Conservation (phyloP, 2,888 invertebrate species). For the Melieria crassipennis region DNA sequence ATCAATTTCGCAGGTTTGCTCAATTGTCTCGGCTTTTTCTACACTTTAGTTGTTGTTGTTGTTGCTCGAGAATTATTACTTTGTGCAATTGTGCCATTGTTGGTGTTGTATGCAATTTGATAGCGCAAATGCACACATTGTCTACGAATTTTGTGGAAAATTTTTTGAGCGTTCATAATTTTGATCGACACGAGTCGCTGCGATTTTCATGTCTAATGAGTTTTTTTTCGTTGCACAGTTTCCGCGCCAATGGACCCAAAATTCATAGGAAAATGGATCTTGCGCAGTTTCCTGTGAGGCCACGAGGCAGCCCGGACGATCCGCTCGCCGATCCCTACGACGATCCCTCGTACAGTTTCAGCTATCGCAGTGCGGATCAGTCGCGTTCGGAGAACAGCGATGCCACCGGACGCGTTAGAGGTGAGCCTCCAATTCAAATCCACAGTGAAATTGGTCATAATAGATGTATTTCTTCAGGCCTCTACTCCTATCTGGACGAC, state of each 20-base stretch:
- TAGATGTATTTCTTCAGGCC: conserved; percentile 63
- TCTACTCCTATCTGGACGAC: conserved; percentile 79
- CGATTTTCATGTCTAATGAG: not conserved
- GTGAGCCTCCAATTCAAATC: conserved; percentile 54
- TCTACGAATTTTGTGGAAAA: too few relatives aligned
- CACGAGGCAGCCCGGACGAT: conserved; percentile 76
- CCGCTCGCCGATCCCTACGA: conserved; percentile 80
- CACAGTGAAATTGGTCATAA: too few relatives aligned
- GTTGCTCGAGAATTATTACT: too few relatives aligned
- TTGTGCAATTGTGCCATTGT: too few relatives aligned
- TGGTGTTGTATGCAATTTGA: too few relatives aligned
- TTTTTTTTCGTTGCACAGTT: conserved; percentile 62
- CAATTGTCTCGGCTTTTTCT: not conserved
- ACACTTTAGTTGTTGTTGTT: too few relatives aligned
- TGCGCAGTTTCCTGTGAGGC: conserved; percentile 74
- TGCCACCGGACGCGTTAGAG: conserved; percentile 71
- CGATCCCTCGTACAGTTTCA: conserved; percentile 79
- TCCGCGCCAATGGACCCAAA: conserved; percentile 80
- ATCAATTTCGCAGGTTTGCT: not conserved
- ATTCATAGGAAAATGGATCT: conserved; percentile 77
- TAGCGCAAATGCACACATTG: too few relatives aligned
- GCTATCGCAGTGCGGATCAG: conserved; percentile 74
- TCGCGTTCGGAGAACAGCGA: conserved; percentile 75
- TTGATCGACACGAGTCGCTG: too few relatives aligned
- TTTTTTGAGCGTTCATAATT: too few relatives aligned